Base-by-base conservation (phyloP, 1,140 invertebrate species). In the Stegodyphus dumicola region DNA sequence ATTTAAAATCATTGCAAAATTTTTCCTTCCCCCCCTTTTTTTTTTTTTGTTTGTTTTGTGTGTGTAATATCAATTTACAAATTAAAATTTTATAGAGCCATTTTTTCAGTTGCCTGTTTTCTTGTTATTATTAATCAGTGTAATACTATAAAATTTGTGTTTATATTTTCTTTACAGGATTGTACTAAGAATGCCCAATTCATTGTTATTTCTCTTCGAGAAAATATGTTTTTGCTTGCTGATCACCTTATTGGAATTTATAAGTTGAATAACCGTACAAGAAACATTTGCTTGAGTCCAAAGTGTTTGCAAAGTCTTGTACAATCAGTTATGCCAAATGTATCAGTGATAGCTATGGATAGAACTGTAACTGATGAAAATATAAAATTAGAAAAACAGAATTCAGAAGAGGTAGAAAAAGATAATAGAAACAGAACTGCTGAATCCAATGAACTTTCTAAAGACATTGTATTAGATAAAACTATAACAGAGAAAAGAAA, bases 181-280 rank as follows among this genome's bases (percentile, higher is more conserved):
- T 92, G 97, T 17, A 99, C 98, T 0, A 97, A 95, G 89, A 99
- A 99, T 91, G 97, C 98, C 0, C 99, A 99, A 90, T 99, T 99
- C 89, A 98, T 99, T 77, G 97, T 99, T 79, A 99, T 99, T 76
- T 99, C 98, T 0, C 92, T 99, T 7, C 92, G 98, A 6, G 96
- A 97, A 65, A 98, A 99, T 89, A 99, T 99, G 98, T 99, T 99
- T 90, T 97, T 99, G 89, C 90, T 98, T 7, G 95, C 96, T 1
- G 96, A 99, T 90, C 93, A 94, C 84, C 91, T 99, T 0, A 94
- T 99, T 5, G 98, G 98, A 2, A 99, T 99, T 85, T 99, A 97
- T 90, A 99, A 99, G 91, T 96, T 96, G 0, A 93, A 94, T 86
- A 96, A 99, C 90, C 70, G 85, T 13, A 89, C 88, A 10, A 89